A percentile compares a stretch with the other conserved stretches of the same genome.
Conservation (phyloP, 1,140 invertebrate genomes). For the Orius insidiosus region DNA sequence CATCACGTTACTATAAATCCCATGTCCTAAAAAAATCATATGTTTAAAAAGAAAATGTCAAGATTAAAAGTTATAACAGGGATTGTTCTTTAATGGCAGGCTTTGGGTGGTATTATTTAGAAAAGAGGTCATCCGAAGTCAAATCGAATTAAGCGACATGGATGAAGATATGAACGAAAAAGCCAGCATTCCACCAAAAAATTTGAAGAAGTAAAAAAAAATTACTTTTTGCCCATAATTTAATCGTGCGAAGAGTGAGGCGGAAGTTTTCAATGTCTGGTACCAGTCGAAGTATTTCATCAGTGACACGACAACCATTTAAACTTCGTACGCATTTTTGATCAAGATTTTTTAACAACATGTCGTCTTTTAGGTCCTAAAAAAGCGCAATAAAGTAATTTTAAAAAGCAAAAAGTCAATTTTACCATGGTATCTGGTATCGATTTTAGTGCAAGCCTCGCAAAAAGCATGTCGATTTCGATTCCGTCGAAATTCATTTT, state of each 20-base stretch:
- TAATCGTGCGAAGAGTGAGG: constrained; percentile 82
- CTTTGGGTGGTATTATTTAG: neutral
- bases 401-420: neutral
- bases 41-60: constrained; percentile 11
- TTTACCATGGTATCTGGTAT: constrained; percentile 53
- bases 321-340: constrained; percentile 91
- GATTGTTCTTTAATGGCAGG: neutral
- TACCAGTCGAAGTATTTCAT: constrained; percentile 90
- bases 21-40: constrained; percentile 49
- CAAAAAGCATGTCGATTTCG: constrained; percentile 97
- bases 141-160: neutral
- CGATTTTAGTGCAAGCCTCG: constrained; percentile 78
- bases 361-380: constrained; percentile 78
- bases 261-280: constrained; percentile 91
- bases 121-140: neutral
- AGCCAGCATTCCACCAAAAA: neutral
- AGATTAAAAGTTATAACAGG: constrained; percentile 7
- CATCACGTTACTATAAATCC: constrained; percentile 94
- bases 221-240: constrained; percentile 97
- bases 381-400: constrained; percentile 24
- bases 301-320: constrained; percentile 95
- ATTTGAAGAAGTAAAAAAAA: constrained; percentile 18
- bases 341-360: constrained; percentile 86
- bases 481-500: constrained; percentile 99
- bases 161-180: neutral